These are phyloP conservation scores for Drosophila mayaguana DNA, from an alignment of 2,888 invertebrate genomes.

Conservation along the genomic window DNA sequence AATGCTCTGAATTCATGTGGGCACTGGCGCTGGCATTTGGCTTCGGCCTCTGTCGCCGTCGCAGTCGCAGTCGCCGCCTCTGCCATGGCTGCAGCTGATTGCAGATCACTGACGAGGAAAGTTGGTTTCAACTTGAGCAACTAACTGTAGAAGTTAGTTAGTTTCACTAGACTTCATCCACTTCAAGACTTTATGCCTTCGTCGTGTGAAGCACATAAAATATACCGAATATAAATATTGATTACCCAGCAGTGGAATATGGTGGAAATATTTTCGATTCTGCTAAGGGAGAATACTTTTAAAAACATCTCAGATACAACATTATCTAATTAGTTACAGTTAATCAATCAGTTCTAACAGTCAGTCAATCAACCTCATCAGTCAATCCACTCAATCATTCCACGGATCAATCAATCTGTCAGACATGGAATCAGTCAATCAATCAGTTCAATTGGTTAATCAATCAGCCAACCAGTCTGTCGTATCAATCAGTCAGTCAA, in stretches of 20 bases:
- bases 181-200: neutral
- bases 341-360: no score
- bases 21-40: conserved; percentile 57
- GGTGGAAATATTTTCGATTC: no score
- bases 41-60: conserved; percentile 25
- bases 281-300: no score
- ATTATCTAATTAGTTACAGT: neutral
- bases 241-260: no score
- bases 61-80: conserved; percentile 19
- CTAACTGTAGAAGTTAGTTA: conserved; percentile 23
- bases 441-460: neutral
- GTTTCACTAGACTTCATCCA: conserved; percentile 14
- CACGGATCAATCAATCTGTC: neutral
- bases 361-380: no score
- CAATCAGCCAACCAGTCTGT: neutral
- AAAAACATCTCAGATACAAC: neutral
- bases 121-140: conserved; percentile 13
- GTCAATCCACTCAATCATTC: neutral
- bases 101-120: conserved; percentile 43
- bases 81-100: conserved; percentile 34
- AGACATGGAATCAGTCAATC: neutral
- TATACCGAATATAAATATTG: neutral
- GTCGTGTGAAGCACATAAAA: neutral
- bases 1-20: conserved; percentile 77
- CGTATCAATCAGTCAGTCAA: neutral